Percentiles rank a stretch among this genome's conserved stretches.
Conservation (phyloP, 2,113 vertebrate genomes). For the Upupa epops region DNA sequence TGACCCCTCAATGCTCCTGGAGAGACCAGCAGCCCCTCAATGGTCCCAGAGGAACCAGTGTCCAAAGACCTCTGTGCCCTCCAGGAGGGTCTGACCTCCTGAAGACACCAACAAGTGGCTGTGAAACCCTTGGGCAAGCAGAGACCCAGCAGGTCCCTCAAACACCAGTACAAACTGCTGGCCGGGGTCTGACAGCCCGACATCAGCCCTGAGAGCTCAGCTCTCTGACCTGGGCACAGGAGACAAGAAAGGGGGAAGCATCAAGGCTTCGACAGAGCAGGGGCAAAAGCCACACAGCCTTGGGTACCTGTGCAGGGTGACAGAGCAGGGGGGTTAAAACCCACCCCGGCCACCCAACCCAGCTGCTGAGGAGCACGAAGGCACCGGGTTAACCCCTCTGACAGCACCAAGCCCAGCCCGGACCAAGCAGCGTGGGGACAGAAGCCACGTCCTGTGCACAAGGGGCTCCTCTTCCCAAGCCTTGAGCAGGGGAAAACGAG, state of each 20-base stretch:
- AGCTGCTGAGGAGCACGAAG: not conserved
- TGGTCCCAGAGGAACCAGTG: not conserved
- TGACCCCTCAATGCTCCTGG: too few species aligned
- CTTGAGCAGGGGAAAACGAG: not conserved
- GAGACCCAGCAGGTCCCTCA: not conserved
- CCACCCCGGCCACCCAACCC: not conserved
- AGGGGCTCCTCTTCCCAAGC: not conserved
- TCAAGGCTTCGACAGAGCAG: not conserved
- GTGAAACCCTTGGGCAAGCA: fast-evolving
- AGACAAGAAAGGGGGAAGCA: not conserved
- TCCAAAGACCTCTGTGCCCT: fast-evolving
- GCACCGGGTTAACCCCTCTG: fast-evolving
- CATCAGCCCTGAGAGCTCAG: not conserved
- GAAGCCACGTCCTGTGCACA: fast-evolving
- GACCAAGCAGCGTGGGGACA: fast-evolving
- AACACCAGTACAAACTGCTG: not conserved
- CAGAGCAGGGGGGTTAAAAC: too few species aligned
- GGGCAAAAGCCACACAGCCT: not conserved
- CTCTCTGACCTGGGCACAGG: not conserved
- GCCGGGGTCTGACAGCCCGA: not conserved
- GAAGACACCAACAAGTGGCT: too few species aligned
- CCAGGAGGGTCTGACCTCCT: not conserved
- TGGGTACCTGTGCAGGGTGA: not conserved
- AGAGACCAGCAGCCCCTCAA: too few species aligned
- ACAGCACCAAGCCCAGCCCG: not conserved